Evolutionary conservation across 2,113 vertebrate genomes (phyloP).

Genomic region (Sciurus niger): DNA sequence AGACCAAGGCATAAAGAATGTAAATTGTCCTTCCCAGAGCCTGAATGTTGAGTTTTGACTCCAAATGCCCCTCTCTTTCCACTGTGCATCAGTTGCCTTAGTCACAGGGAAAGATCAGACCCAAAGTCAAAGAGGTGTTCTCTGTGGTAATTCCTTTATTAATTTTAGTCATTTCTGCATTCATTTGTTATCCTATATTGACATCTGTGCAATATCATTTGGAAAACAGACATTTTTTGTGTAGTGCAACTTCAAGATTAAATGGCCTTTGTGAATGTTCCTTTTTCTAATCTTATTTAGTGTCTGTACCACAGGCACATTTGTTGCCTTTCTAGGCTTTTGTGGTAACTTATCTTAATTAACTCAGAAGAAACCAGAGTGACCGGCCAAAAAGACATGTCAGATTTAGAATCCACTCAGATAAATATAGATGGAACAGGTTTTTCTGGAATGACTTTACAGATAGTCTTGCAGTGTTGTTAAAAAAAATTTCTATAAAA

Average conservation of each 20-base stretch:
- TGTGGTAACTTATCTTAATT: conserved; percentile 73
- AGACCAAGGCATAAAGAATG: too few relatives aligned
- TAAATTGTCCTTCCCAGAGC: not conserved
- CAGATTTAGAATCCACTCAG: conserved; percentile 63
- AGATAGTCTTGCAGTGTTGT: not conserved
- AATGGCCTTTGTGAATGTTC: not conserved
- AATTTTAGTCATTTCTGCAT: conserved; percentile 9
- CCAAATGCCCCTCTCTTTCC: not conserved
- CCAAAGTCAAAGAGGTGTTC: not conserved
- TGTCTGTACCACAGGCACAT: not conserved
- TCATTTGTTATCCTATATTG: not conserved
- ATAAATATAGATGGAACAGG: not conserved
- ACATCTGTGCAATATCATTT: conserved; percentile 47
- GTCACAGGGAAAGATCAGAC: not conserved
- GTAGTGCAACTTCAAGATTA: not conserved
- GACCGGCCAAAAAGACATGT: conserved; percentile 45
- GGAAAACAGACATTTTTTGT: conserved; percentile 31
- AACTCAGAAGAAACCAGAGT: conserved; percentile 57
- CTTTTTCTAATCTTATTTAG: conserved; percentile 58
- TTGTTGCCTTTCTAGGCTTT: not conserved
- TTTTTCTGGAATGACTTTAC: conserved; percentile 43
- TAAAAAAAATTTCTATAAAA: not conserved
- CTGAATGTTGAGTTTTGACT: not conserved
- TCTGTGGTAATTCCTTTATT: not conserved
- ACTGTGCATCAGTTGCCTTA: not conserved